phyloP scores from a whole-genome alignment of 2,113 vertebrate genomes.

The Sinocyclocheilus anshuiensis region DNA sequence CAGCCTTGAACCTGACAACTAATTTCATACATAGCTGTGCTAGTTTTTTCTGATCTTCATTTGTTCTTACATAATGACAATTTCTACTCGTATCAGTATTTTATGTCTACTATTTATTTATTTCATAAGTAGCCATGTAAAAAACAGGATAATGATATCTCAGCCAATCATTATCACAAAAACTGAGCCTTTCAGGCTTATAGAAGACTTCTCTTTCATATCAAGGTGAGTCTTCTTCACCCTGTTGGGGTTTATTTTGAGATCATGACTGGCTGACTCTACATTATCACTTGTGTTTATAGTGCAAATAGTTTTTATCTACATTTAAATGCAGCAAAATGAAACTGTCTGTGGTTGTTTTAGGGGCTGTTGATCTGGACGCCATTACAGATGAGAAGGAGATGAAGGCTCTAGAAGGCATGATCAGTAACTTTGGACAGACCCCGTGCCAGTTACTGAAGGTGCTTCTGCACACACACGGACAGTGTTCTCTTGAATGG shows the following conservation, averaged over 20 bases:
- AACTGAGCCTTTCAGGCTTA: no score
- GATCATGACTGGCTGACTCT: not conserved
- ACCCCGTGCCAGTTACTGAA: slow-evolving; percentile 95
- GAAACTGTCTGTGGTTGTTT: not conserved
- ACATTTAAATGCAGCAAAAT: not conserved
- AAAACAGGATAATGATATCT: not conserved
- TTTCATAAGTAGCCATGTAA: no score
- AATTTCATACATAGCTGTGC: not conserved
- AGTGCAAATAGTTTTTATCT: not conserved
- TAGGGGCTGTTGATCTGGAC: slow-evolving; percentile 95
- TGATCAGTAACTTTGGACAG: slow-evolving; percentile 99
- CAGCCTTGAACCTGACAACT: no score
- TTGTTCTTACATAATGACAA: not conserved
- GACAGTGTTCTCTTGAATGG: not conserved
- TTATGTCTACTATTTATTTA: not conserved
- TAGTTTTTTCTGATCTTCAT: not conserved
- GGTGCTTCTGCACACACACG: slow-evolving; percentile 67
- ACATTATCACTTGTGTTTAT: not conserved
- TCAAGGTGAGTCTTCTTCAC: not conserved
- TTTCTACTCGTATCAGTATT: not conserved
- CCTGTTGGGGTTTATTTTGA: not conserved
- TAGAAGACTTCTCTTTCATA: not conserved
- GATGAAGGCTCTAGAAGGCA: slow-evolving; percentile 94
- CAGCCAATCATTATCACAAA: no score
- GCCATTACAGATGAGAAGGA: slow-evolving; percentile 96